Conservation (phyloP, 2,888 invertebrate species). For the Coelopa pilipes region DNA sequence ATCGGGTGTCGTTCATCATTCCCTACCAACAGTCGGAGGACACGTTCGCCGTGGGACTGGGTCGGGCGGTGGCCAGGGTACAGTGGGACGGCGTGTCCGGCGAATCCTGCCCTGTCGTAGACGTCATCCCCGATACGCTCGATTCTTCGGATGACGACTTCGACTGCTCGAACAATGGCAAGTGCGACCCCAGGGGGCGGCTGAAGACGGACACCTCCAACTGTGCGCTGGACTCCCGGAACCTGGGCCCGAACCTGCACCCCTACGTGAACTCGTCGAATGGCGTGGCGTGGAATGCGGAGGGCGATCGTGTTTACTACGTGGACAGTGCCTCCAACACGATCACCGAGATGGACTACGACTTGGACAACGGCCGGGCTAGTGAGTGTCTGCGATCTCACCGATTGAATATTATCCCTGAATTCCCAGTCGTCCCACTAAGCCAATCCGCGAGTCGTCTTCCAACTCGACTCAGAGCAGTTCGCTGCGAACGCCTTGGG, state of each 20-base stretch:
- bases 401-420: neutral
- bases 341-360: slow-evolving; percentile 78
- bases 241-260: slow-evolving; percentile 52
- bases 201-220: slow-evolving; percentile 75
- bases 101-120: slow-evolving; percentile 68
- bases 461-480: slow-evolving; percentile 67
- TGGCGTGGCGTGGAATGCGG: slow-evolving; percentile 79
- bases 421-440: no score
- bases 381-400: slow-evolving; percentile 66
- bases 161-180: slow-evolving; percentile 82
- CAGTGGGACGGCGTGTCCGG: slow-evolving; percentile 74
- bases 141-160: slow-evolving; percentile 60
- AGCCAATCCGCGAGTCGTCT: slow-evolving; percentile 70
- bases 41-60: slow-evolving; percentile 74
- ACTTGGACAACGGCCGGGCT: slow-evolving; percentile 73
- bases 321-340: slow-evolving; percentile 76
- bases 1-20: slow-evolving; percentile 56
- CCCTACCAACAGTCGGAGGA: slow-evolving; percentile 73
- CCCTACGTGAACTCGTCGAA: slow-evolving; percentile 74
- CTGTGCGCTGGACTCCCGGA: slow-evolving; percentile 59
- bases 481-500: slow-evolving; percentile 44
- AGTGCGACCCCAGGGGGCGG: slow-evolving; percentile 79
- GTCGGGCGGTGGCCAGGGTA: slow-evolving; percentile 71
- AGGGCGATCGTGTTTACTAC: slow-evolving; percentile 76
- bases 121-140: slow-evolving; percentile 71